phyloP scores from a whole-genome alignment of 2,888 invertebrate genomes.

The Eubasilissa splendida region DNA sequence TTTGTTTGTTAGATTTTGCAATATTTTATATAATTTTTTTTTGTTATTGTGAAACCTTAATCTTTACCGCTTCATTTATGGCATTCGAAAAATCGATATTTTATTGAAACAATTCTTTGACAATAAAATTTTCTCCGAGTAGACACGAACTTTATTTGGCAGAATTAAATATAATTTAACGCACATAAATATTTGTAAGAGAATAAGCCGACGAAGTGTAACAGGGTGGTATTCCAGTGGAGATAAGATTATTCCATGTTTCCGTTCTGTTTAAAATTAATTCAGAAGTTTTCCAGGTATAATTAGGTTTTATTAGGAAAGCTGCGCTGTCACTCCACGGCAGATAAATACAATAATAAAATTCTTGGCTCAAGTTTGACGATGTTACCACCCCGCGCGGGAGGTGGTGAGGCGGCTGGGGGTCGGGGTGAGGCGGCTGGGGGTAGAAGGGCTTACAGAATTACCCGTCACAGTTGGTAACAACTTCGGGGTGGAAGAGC shows the following conservation, averaged over 20 bases:
- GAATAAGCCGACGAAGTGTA: conserved; percentile 14
- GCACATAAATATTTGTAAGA: conserved; percentile 11
- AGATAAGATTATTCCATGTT: conserved; percentile 28
- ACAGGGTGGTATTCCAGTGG: conserved; percentile 15
- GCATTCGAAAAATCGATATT: too few relatives aligned
- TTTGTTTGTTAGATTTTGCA: too few relatives aligned
- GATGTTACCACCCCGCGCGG: not conserved
- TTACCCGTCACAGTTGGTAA: conserved; percentile 32
- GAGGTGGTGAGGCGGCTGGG: not conserved
- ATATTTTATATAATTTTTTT: too few relatives aligned
- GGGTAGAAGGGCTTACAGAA: conserved; percentile 29
- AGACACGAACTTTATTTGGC: conserved; percentile 7
- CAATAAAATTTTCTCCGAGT: not conserved
- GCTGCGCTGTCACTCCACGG: conserved; percentile 23
- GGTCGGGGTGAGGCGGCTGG: not conserved
- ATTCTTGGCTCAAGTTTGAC: conserved; percentile 33
- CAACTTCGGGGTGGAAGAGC: conserved; percentile 18
- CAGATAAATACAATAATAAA: conserved; percentile 38
- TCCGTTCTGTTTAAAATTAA: conserved; percentile 30
- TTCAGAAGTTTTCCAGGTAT: conserved; percentile 37
- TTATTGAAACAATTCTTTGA: too few relatives aligned
- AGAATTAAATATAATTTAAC: conserved; percentile 26
- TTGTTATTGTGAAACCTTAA: too few relatives aligned
- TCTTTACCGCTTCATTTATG: too few relatives aligned
- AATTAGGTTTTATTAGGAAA: conserved; percentile 39